Percentiles rank a stretch among this genome's conserved stretches.
These are phyloP conservation scores for Trachythela sp. DNA, from an alignment of 64 coral and sea anemone genomes.

Conservation along the genomic window DNA sequence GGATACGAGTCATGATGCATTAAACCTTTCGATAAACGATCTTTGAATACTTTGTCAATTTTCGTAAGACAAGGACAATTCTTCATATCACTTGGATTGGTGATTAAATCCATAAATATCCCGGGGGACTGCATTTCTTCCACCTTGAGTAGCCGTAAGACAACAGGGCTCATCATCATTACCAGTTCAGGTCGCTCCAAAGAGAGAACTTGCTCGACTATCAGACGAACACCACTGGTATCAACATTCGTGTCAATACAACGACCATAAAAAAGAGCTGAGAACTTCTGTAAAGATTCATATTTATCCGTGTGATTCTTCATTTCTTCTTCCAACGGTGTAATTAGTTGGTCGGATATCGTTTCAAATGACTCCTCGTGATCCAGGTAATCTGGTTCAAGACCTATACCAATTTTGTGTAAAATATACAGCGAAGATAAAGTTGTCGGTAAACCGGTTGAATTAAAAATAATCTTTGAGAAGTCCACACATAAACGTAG, in stretches of 20 bases:
- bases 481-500: slow-evolving; percentile 9
- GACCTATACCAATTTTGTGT: not conserved
- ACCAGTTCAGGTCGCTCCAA: not conserved
- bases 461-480: not conserved
- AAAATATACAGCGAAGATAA: not conserved
- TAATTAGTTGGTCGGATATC: not conserved
- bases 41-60: not conserved
- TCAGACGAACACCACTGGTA: not conserved
- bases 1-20: slow-evolving; percentile 16
- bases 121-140: not conserved
- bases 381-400: not conserved
- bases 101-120: not conserved
- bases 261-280: not conserved
- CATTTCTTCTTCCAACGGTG: not conserved
- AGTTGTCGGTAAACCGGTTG: not conserved
- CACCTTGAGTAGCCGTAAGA: not conserved
- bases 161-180: slow-evolving; percentile 10
- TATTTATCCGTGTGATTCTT: not conserved
- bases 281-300: not conserved
- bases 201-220: not conserved
- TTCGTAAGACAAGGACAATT: not conserved
- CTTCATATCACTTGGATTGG: not conserved
- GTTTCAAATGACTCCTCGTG: not conserved
- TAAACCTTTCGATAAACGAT: not conserved
- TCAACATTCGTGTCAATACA: slow-evolving; percentile 16